Base-by-base conservation (phyloP, 2,113 vertebrate genomes). In the Poecile atricapillus region DNA sequence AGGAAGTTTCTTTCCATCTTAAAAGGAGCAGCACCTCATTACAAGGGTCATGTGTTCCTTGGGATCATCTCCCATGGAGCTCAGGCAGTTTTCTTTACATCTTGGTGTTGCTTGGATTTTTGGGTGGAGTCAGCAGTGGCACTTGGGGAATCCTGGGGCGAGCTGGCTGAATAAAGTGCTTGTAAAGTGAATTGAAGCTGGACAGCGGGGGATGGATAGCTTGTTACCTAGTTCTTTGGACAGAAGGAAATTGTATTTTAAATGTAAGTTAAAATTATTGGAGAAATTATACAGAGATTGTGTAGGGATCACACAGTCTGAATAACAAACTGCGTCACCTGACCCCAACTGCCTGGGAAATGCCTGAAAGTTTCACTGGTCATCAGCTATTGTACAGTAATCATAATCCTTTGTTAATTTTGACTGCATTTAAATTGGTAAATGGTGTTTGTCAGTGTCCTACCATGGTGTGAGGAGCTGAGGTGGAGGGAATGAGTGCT, bases 1-100 rank as follows among this genome's bases (percentile, higher is more conserved):
- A 96, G 94, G 96, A 96, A 96, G 88, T 86, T 96, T 67, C 79
- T 90, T 88, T 90, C 92, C 49, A 33, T 96, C 79, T 87, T 86
- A 37, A 89, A 93, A 88, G 64, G 64, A 93, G 0, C 47, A 47
- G 17, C 88, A 90, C 76, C 85, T 93, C 75, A 23, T 91, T 95
- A 77, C 63, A 70, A 23, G 59, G 55, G 7, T 88, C 52, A 7
- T 18, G 1, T 60, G 59, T 63, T 86, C 69, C 60, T 53, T 41
- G 85, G 82, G 78, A 74, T 80, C 33, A 1, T 80, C 60, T 77
- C 79, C 82, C 4, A 0, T 23, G 78, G 82, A 87, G 94, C 63
- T 25, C 33, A 16, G 89, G 22, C 5, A 6, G 82, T 17, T 88
- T 76, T 58, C 86, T 80, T 75, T 31, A 52, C 37, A 15, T 85